Conservation (phyloP, 2,113 vertebrate species). For the Phyllostomus discolor region DNA sequence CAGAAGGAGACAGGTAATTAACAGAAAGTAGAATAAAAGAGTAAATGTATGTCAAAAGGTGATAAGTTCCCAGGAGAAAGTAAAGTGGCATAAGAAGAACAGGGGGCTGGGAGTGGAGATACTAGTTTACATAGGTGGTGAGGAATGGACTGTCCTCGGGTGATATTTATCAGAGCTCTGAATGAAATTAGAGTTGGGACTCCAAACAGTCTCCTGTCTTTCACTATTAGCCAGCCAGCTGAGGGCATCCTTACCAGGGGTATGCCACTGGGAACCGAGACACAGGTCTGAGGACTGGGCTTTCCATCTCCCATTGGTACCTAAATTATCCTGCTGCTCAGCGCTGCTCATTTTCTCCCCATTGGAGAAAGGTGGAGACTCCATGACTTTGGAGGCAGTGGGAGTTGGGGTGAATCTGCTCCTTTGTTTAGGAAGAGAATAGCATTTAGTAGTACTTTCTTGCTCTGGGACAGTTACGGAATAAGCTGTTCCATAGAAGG, state of each 20-base stretch:
- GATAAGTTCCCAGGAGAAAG: background rate
- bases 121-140: background rate
- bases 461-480: background rate
- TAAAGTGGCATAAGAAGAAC: background rate
- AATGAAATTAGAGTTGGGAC: background rate
- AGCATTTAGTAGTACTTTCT: background rate
- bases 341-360: background rate
- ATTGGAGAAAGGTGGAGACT: background rate
- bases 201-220: background rate
- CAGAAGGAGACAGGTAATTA: background rate
- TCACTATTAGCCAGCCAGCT: background rate
- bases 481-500: background rate
- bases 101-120: background rate
- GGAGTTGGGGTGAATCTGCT: background rate
- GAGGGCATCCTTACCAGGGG: background rate
- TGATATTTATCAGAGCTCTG: background rate
- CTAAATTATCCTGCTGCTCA: background rate
- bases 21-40: background rate
- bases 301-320: background rate
- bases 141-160: background rate
- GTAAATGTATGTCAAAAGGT: background rate
- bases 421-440: background rate
- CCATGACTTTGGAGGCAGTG: background rate
- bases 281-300: background rate
- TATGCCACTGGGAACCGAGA: background rate